phyloP scores from a whole-genome alignment of 2,113 vertebrate genomes.

The Okapia johnstoni region DNA sequence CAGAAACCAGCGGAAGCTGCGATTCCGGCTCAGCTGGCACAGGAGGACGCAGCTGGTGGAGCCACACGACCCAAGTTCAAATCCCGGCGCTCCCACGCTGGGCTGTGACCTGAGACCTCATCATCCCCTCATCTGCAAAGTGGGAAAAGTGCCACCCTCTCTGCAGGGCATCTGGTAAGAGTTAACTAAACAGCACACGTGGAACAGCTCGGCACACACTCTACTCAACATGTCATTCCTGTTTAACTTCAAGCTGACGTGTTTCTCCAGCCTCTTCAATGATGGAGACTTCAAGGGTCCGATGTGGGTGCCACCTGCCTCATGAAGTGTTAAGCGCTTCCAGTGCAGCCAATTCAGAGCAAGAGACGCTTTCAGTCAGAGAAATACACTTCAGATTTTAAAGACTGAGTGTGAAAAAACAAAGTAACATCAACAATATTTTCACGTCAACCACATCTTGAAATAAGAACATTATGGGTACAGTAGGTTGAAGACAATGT shows the following conservation, averaged over 20 bases:
- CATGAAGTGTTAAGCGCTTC: fast-evolving
- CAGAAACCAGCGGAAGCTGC: neutral
- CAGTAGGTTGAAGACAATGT: neutral
- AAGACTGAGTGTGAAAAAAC: neutral
- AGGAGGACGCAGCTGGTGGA: neutral
- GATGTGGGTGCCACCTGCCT: no score
- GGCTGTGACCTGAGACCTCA: neutral
- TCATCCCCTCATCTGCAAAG: neutral
- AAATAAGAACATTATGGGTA: neutral
- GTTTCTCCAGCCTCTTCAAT: neutral
- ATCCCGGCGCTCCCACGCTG: no score
- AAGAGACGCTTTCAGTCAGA: neutral
- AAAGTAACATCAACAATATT: neutral
- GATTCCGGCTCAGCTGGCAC: neutral
- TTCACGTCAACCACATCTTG: neutral
- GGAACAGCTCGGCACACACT: neutral
- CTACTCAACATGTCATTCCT: no score
- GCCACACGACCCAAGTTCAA: neutral
- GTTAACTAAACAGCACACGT: fast-evolving
- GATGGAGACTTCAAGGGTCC: no score
- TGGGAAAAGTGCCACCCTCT: neutral
- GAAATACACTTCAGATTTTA: neutral
- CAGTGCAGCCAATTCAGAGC: neutral
- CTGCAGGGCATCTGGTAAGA: neutral
- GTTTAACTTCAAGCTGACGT: neutral